These are phyloP conservation scores for Morus bassanus DNA, from an alignment of 2,797 vertebrate genomes.

Conservation along the genomic window DNA sequence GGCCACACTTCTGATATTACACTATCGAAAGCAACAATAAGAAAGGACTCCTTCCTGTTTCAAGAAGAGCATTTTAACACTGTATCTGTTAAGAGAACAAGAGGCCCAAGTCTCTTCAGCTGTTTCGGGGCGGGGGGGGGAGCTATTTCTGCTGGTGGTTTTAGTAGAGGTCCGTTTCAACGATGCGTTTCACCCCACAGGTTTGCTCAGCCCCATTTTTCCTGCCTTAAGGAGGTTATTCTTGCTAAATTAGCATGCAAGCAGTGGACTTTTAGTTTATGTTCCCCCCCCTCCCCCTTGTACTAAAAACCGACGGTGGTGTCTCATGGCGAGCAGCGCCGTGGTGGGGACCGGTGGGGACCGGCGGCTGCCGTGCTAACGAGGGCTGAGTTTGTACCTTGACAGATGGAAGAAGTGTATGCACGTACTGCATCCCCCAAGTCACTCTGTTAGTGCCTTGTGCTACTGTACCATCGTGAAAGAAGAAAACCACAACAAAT, in stretches of 20 bases:
- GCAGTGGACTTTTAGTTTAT: background rate
- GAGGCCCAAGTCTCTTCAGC: background rate
- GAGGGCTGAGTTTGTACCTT: slow-evolving; percentile 32
- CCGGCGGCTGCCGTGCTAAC: background rate
- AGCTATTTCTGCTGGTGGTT: background rate
- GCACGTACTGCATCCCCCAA: background rate
- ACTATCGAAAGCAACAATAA: slow-evolving; percentile 23
- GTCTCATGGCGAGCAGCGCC: background rate
- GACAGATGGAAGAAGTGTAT: slow-evolving; percentile 42
- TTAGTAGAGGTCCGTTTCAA: background rate
- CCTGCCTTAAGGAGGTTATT: background rate
- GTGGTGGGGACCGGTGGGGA: background rate
- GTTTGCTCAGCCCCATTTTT: background rate
- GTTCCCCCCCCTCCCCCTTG: background rate
- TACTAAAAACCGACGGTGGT: background rate
- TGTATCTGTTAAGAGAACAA: background rate
- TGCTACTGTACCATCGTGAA: background rate
- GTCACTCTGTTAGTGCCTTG: slow-evolving; percentile 2
- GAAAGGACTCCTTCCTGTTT: slow-evolving; percentile 38
- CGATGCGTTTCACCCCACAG: background rate
- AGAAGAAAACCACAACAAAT: background rate
- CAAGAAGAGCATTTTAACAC: slow-evolving; percentile 9
- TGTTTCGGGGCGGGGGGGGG: background rate
- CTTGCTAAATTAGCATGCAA: background rate
- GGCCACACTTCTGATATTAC: slow-evolving; percentile 33